Evolutionary conservation across 2,113 vertebrate genomes (phyloP), one percentile per base, ranked within the genome.

Genomic region (Pyrgilauda ruficollis): DNA sequence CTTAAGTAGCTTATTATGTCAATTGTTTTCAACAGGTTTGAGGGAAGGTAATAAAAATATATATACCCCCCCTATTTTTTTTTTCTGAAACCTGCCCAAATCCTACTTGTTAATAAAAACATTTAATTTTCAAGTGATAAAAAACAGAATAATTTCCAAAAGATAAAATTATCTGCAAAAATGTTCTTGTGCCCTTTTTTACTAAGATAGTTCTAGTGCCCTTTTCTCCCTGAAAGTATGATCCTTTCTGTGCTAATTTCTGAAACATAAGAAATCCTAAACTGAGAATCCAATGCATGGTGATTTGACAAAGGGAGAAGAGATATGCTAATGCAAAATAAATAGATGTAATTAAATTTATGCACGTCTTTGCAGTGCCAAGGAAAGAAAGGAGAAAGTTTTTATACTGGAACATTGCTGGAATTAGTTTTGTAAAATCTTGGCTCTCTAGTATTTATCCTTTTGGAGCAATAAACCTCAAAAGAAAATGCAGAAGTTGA

Each of bases 311-410:
- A 61, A 56, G 53, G 41, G 37, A 83, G 22, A 76, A 93, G 16
- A 10, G 30, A 52, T 89, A 87, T 49, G 49, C 46, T 87, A 94
- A 83, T 69, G 43, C 49, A 83, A 95, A 93, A 74, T 83, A 88
- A 96, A 92, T 30, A 95, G 37, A 46, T 50, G 41, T 80, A 69
- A 88, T 85, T 94, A 83, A 85, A 90, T 92, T 53, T 90, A 77
- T 76, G 63, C 53, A 58, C 10, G 23, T 39, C 70, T 85, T 90
- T 30, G 37, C 74, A 62, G 53, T 23, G 26, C 58, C 63, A 90
- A 50, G 63, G 49, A 83, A 88, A 89, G 37, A 79, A 91, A 85
- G 62, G 24, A 30, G 23, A 39, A 84, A 44, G 6, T 77, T 83
- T 52, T 90, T 10, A 16, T 41, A 47, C 8, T 41, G 53, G 37